Conservation (phyloP, 2,888 invertebrate genomes). For the Apotomis betuletana region DNA sequence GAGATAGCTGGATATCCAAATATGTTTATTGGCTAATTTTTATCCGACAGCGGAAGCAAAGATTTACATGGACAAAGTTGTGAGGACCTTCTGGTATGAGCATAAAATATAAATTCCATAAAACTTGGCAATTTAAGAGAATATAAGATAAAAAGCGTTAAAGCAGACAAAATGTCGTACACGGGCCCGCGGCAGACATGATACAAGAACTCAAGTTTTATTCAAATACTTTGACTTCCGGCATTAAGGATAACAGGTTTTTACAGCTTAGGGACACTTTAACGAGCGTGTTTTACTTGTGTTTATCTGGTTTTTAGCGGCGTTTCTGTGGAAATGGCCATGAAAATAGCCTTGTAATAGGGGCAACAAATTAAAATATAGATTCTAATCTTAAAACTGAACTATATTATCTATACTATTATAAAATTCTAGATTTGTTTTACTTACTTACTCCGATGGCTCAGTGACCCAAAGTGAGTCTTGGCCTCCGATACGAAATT, state of each 20-base stretch:
- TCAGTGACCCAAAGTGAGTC: no score
- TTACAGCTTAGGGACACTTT: constrained; percentile 14
- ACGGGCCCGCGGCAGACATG: constrained; percentile 2
- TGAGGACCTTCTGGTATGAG: no score
- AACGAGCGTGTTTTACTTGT: neutral
- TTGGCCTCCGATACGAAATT: no score
- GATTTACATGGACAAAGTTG: no score
- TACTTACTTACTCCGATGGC: no score
- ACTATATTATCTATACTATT: no score
- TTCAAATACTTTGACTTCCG: constrained; percentile 28
- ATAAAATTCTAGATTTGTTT: no score
- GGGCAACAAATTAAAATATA: no score
- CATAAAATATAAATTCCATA: neutral
- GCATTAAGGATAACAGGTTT: constrained; percentile 16
- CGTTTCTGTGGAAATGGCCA: neutral
- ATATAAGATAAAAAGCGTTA: neutral
- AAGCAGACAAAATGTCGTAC: constrained; percentile 9
- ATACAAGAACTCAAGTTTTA: constrained; percentile 24
- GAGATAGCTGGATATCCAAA: no score
- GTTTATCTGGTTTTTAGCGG: neutral
- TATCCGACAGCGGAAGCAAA: no score
- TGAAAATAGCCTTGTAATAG: neutral
- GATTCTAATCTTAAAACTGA: no score
- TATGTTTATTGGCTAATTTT: no score
- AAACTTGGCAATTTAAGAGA: neutral